Conservation (phyloP, 2,113 vertebrate genomes). For the Sapajus apella region DNA sequence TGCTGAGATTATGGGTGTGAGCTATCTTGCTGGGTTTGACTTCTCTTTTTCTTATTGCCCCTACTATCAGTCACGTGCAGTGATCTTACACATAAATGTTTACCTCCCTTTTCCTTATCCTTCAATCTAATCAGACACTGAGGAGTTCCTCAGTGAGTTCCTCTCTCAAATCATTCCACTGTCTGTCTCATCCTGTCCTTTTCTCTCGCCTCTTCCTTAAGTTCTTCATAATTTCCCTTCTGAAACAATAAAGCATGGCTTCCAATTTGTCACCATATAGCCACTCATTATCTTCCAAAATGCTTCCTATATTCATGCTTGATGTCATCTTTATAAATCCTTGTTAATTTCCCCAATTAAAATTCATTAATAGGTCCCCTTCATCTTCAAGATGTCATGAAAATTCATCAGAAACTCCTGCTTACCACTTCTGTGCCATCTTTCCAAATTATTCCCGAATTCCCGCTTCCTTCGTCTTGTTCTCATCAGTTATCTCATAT, state of each 20-base stretch:
- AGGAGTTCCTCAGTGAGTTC: not conserved
- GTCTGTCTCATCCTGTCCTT: not conserved
- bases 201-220: not conserved
- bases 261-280: not conserved
- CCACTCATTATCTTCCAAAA: not conserved
- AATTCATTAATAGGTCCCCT: not conserved
- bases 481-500: not conserved
- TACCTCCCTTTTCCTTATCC: not conserved
- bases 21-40: fast-evolving
- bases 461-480: not conserved
- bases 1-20: no score
- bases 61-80: not conserved
- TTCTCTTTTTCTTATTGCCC: not conserved
- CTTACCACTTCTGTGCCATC: not conserved
- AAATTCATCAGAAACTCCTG: not conserved
- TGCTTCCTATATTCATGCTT: not conserved
- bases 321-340: not conserved
- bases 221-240: not conserved
- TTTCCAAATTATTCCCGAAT: not conserved
- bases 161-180: not conserved
- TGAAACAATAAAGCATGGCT: not conserved
- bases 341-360: not conserved
- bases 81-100: not conserved
- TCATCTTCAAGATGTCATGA: not conserved
- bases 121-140: not conserved